Base-by-base conservation (phyloP, 2,797 vertebrate species). In the Melanotaenia boesemani region DNA sequence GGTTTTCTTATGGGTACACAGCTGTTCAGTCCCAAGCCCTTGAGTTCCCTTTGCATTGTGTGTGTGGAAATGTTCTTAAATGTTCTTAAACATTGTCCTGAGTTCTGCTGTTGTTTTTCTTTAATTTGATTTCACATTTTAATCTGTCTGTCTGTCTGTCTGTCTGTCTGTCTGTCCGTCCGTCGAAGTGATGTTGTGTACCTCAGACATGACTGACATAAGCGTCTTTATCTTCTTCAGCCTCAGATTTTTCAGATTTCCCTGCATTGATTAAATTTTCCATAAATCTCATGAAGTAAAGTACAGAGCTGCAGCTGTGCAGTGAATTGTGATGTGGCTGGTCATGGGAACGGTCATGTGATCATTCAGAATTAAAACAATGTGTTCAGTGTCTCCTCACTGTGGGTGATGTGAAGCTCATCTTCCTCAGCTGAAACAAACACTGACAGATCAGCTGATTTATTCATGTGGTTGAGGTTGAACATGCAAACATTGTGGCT, bases 401-500 rank as follows among this genome's bases (percentile, higher is more conserved):
- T 32, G 57, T 34, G 8, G 16, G 20, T 32, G 20, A 59, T n/a
- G 20, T 34, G 57, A 8, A n/a, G 11, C 57, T 59, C 18, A 1
- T 34, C 30, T 34, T 34, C 32, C 32, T 59, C 18, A 20, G 22
- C 36, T 26, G 15, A 13, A 54, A 54, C 11, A 24, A 54, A 26
- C 50, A 0, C 50, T 24, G 2, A 20, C 11, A 54, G 50, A 11
- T 24, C 34, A 37, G 36, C 36, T 61, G 58, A 30, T n/a, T 54
- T 54, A 6, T 50, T 64, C 24, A 28, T 6, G 20, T 55, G 16
- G n/a, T 50, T 4, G 4, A n/a, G 46, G 48, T 20, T 48, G 30
- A 50, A 55, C 30, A 69, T 63, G 59, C 57, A 30, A n/a, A 36
- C 54, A 5, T 12, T 15, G 76, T 70, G 70, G 55, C 30, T 56